phyloP scores from a whole-genome alignment of 2,797 vertebrate species.

The Argya squamiceps region DNA sequence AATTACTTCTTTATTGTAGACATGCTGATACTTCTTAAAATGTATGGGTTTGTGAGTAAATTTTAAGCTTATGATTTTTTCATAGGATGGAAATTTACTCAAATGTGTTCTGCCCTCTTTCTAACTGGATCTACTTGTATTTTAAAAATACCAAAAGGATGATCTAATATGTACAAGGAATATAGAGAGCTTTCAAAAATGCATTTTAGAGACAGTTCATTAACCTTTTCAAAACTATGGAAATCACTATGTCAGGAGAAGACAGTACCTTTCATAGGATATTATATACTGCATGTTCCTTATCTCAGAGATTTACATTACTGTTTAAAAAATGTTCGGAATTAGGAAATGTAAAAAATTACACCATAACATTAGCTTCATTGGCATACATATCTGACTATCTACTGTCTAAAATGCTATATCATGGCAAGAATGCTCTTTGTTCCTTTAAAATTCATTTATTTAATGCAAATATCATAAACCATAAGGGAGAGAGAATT shows the following conservation, averaged over 20 bases:
- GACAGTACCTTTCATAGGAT: not conserved
- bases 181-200: not conserved
- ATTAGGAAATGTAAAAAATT: not conserved
- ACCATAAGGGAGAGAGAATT: not conserved
- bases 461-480: not conserved
- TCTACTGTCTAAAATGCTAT: not conserved
- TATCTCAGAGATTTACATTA: not conserved
- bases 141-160: constrained; percentile 30
- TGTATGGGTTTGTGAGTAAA: constrained; percentile 6
- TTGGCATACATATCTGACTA: not conserved
- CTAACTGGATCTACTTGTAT: constrained; percentile 24
- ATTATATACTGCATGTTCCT: not conserved
- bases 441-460: not conserved
- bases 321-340: not conserved
- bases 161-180: not conserved
- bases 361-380: not conserved
- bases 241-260: not conserved
- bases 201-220: constrained; percentile 11
- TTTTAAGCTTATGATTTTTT: constrained; percentile 49
- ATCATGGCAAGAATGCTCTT: not conserved
- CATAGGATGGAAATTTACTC: constrained; percentile 38
- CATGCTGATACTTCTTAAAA: not conserved
- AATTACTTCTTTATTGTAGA: not conserved
- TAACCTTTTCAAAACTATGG: constrained; percentile 27
- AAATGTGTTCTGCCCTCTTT: constrained; percentile 13